These are phyloP conservation scores for Drosophila fuyamai DNA, from an alignment of 1,140 invertebrate species.

Conservation along the genomic window DNA sequence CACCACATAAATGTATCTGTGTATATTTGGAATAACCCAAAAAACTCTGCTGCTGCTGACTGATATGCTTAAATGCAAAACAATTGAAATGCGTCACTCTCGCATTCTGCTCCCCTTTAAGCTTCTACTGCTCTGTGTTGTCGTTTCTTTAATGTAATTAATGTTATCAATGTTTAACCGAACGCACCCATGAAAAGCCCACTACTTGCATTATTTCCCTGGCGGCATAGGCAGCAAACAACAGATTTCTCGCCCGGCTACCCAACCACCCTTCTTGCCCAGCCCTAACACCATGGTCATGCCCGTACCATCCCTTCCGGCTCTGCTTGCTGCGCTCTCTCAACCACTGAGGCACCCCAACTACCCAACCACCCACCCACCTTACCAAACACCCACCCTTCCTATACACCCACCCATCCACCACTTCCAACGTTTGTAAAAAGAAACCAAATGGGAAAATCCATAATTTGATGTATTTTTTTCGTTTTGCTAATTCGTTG, in stretches of 20 bases:
- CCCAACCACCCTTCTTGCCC: constrained; percentile 25
- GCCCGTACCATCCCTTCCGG: constrained; percentile 24
- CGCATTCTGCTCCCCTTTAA: constrained; percentile 20
- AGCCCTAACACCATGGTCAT: constrained; percentile 41
- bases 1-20: constrained; percentile 38
- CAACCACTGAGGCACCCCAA: constrained; percentile 29
- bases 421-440: constrained; percentile 57
- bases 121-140: constrained; percentile 29
- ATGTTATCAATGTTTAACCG: constrained; percentile 72
- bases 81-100: constrained; percentile 13
- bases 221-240: constrained; percentile 7
- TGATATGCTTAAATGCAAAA: constrained; percentile 14
- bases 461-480: constrained; percentile 75
- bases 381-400: constrained; percentile 23
- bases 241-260: constrained; percentile 6
- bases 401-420: constrained; percentile 18
- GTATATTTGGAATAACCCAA: constrained; percentile 39
- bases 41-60: constrained; percentile 36
- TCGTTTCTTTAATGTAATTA: constrained; percentile 63
- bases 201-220: constrained; percentile 38
- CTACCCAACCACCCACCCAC: constrained; percentile 1
- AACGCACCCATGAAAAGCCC: constrained; percentile 27
- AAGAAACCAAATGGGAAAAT: constrained; percentile 58
- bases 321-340: constrained; percentile 52
- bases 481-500: constrained; percentile 78